Base-by-base conservation (phyloP, 2,888 invertebrate species). In the Hyles lineata region DNA sequence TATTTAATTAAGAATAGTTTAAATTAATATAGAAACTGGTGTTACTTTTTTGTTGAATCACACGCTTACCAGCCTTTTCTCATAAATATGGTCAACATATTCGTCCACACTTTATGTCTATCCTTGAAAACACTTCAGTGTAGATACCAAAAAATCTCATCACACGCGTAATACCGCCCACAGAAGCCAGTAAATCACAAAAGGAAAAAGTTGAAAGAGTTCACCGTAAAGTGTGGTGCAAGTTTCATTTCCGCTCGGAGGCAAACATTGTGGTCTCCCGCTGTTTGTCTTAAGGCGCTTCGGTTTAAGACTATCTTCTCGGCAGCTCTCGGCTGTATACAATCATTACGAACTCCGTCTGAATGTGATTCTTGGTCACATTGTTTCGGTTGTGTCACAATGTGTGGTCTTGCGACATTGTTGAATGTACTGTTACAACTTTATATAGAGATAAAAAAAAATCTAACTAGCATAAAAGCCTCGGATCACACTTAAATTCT, bases 171-270 rank as follows among this genome's bases (percentile, higher is more conserved):
- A 9, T 2, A 50, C 23, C 23, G 23, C 17, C 23, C 1, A 11
- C 35, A 9, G 43, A 50, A 67, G 50, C 50, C 23, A 50, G 17
- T 17, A 21, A 67, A 7, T 50, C 23, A 63, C 43, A 67, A 67
- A 67, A 19, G 21, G 63, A 43, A 63, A 67, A 67, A 67, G 43
- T 67, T 43, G 17, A 50, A 67, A 67, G 67, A 67, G 50, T 50
- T 50, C 67, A 50, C 23, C 67, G 50, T 67, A 67, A 23, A 67
- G 43, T 50, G 23, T 23, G 43, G 67, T 67, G 67, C 67, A 67
- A 50, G 67, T 67, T 67, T 67, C 67, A 67, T 67, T 67, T 67
- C 67, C 67, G 67, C 67, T 43, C 50, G 43, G 43, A 43, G 43
- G 67, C 50, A 67, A 67, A 67, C 67, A 67, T 67, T 67, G 67